phyloP scores from a whole-genome alignment of 1,140 invertebrate species.

The Rhyzopertha dominica region DNA sequence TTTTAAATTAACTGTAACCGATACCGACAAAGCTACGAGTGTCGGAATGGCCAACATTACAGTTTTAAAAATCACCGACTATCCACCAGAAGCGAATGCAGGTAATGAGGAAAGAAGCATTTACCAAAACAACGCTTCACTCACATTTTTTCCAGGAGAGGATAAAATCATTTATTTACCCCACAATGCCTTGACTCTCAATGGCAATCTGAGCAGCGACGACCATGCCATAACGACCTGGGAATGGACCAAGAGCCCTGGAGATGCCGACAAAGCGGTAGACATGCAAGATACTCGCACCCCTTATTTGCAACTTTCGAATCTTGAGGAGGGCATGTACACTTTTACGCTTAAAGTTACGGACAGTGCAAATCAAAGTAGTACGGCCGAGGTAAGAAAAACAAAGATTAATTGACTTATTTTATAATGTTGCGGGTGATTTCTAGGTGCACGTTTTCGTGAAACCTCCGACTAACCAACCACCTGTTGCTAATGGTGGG shows the following conservation, averaged over 20 bases:
- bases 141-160: constrained; percentile 55
- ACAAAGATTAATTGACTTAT: neutral
- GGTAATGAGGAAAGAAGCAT: constrained; percentile 36
- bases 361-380: constrained; percentile 80
- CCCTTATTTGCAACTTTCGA: constrained; percentile 72
- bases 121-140: no score
- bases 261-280: constrained; percentile 80
- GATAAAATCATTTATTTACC: constrained; percentile 88
- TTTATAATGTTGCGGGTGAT: neutral
- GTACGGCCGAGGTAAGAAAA: constrained; percentile 59
- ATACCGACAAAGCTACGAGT: constrained; percentile 82
- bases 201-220: constrained; percentile 86
- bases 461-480: constrained; percentile 80
- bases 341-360: constrained; percentile 91
- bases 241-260: constrained; percentile 90
- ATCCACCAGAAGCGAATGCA: constrained; percentile 91
- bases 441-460: constrained; percentile 83
- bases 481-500: constrained; percentile 66
- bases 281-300: constrained; percentile 93
- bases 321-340: constrained; percentile 90
- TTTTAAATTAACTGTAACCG: constrained; percentile 89
- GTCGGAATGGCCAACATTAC: constrained; percentile 84
- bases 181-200: constrained; percentile 80
- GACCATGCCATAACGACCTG: constrained; percentile 88
- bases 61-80: constrained; percentile 87